Percentiles rank a stretch among this genome's conserved stretches.
These are phyloP conservation scores for Druon quercuslanigerum DNA, from an alignment of 1,140 invertebrate species.

Conservation along the genomic window DNA sequence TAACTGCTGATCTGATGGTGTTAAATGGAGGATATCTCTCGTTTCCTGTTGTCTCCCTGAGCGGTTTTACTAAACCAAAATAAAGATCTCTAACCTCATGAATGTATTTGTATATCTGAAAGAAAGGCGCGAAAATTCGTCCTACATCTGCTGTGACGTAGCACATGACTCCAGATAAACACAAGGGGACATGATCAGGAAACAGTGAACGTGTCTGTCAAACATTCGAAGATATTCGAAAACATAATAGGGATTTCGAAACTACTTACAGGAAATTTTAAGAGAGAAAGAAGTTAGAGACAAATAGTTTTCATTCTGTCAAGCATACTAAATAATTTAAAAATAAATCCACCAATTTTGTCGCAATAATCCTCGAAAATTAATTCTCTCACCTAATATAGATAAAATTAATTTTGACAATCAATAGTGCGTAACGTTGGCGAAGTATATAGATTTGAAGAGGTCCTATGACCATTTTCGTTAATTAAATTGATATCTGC, in stretches of 20 bases:
- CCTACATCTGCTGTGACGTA: neutral
- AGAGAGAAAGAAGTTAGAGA: too few relatives aligned
- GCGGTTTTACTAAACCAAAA: constrained; percentile 10
- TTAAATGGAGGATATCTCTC: constrained; percentile 24
- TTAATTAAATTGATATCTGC: constrained; percentile 42
- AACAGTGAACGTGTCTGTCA: neutral
- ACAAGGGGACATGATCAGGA: neutral
- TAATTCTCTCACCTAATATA: too few relatives aligned
- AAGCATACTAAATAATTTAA: too few relatives aligned
- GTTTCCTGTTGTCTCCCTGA: constrained; percentile 29
- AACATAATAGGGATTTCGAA: neutral
- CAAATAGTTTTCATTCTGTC: too few relatives aligned
- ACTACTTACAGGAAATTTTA: neutral
- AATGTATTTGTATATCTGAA: neutral
- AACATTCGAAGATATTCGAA: neutral
- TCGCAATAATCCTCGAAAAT: too few relatives aligned
- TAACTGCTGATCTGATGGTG: neutral
- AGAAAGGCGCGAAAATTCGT: constrained; percentile 15
- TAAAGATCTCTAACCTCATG: neutral
- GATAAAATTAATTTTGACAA: too few relatives aligned
- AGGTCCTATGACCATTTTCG: constrained; percentile 43
- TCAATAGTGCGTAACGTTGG: too few relatives aligned
- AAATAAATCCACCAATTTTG: too few relatives aligned
- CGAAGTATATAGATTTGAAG: neutral
- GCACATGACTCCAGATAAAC: constrained; percentile 24